phyloP scores from a whole-genome alignment of 1,140 invertebrate genomes.

The Neodiprion virginianus region DNA sequence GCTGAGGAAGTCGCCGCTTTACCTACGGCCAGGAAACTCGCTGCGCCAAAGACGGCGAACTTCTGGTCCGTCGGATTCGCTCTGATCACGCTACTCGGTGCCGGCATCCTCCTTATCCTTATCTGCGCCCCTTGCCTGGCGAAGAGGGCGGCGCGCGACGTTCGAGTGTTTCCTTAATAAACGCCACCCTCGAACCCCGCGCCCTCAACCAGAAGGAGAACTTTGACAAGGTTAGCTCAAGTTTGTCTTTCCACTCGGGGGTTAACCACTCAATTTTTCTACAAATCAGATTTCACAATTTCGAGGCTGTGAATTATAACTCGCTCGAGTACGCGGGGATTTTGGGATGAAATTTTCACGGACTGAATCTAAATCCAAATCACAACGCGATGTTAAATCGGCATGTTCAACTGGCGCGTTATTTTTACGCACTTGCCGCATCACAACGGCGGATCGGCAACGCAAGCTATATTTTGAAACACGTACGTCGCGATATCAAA shows the following conservation, averaged over 20 bases:
- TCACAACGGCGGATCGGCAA: neutral
- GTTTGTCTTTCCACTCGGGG: neutral
- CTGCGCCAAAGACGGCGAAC: constrained; percentile 26
- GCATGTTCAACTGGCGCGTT: neutral
- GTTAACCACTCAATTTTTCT: neutral
- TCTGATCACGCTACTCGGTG: constrained; percentile 35
- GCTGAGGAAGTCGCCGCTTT: constrained; percentile 41
- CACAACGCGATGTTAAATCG: neutral
- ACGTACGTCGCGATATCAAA: too few relatives aligned
- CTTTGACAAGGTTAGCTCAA: neutral
- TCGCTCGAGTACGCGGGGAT: neutral
- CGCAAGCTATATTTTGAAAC: too few relatives aligned
- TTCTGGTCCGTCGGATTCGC: constrained; percentile 37
- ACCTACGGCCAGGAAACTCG: constrained; percentile 38
- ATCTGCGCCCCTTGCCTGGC: constrained; percentile 38
- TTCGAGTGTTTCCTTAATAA: constrained; percentile 7
- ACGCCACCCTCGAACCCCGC: neutral
- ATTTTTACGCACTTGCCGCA: neutral
- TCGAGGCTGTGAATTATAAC: too few relatives aligned
- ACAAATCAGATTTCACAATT: too few relatives aligned
- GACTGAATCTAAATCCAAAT: constrained; percentile 2
- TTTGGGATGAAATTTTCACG: constrained; percentile 11
- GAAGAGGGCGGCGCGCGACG: constrained; percentile 1
- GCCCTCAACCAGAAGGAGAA: neutral
- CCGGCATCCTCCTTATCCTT: constrained; percentile 35